Evolutionary conservation across 2,888 invertebrate genomes (phyloP), one percentile per base, ranked within the genome.

Genomic region (Cepaea hortensis): DNA sequence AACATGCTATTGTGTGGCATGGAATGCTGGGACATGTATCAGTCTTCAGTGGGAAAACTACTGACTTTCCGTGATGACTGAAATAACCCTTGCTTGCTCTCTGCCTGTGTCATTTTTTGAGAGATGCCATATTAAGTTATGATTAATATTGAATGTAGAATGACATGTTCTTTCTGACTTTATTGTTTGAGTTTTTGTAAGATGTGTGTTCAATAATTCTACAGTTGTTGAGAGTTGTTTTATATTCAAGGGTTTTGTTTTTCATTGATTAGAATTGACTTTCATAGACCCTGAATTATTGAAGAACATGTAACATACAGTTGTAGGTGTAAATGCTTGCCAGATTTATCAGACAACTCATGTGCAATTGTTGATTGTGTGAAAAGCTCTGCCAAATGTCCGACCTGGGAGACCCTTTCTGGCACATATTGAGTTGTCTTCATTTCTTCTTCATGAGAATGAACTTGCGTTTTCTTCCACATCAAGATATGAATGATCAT

Each of bases 221-320:
- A 6, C 55, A 46, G 18, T 61, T 82, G 82, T 70, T 70, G 82
- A 23, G 3, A 82, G n/a, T 55, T n/a, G 55, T 61, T 61, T 55
- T 23, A 73, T 35, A 46, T 61, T 35, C 75, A 72, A 35, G 5
- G 73, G 79, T 79, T 80, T 55, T 55, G 46, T 35, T 79, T 79
- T 55, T 61, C 75, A 50, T 35, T 50, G n/a, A 76, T 70, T 85
- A 55, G 13, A n/a, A 79, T 85, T 85, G 79, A 70, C 48, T 50
- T 35, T 15, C 23, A 55, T 23, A 55, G 35, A 23, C n/a, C 68
- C 61, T 55, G 77, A n/a, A 18, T n/a, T 76, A 35, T 76, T 76
- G 20, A 65, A 11, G 20, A 50, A 82, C 18, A 18, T 68, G 73
- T 72, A 73, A 61, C 55, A 6, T 83, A 55, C 62, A 83, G 55